Conservation (phyloP, 2,113 vertebrate species). For the Tupaia tana region DNA sequence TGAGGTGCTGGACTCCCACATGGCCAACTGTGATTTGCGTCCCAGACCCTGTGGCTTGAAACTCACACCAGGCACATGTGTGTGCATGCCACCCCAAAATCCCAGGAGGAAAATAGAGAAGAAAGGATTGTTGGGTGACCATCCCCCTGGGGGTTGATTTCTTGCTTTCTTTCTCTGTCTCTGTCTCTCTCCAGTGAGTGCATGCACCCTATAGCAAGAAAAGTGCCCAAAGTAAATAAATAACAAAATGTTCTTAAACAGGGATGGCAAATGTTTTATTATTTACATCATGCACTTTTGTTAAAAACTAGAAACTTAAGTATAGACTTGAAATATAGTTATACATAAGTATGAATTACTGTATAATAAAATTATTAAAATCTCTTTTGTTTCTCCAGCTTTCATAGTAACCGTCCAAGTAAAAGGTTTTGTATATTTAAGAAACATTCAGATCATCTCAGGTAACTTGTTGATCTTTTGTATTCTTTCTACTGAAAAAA, state of each 20-base stretch:
- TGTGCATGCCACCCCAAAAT: too few relatives aligned
- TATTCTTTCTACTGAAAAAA: slow-evolving; percentile 62
- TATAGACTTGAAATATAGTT: slow-evolving; percentile 15
- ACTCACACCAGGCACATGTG: too few relatives aligned
- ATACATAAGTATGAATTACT: slow-evolving; percentile 51
- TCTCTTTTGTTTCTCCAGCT: slow-evolving; percentile 87
- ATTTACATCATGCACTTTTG: slow-evolving; percentile 44
- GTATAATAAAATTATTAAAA: slow-evolving; percentile 49
- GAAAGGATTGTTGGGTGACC: too few relatives aligned
- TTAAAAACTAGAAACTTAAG: slow-evolving; percentile 41
- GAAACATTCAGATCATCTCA: slow-evolving; percentile 86
- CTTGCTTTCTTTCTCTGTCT: too few relatives aligned
- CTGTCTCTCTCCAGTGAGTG: too few relatives aligned
- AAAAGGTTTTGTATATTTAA: slow-evolving; percentile 91
- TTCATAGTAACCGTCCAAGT: slow-evolving; percentile 93
- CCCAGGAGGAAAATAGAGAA: too few relatives aligned
- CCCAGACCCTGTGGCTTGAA: too few relatives aligned
- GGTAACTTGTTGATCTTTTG: slow-evolving; percentile 83
- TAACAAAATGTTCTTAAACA: slow-evolving; percentile 18
- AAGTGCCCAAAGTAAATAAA: too few relatives aligned
- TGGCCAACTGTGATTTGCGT: too few relatives aligned
- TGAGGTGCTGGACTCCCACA: too few relatives aligned
- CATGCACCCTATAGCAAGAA: too few relatives aligned
- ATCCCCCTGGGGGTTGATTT: too few relatives aligned
- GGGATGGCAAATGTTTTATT: not conserved